phyloP scores from a whole-genome alignment of 2,797 vertebrate genomes.

The Alexandromys oeconomus region DNA sequence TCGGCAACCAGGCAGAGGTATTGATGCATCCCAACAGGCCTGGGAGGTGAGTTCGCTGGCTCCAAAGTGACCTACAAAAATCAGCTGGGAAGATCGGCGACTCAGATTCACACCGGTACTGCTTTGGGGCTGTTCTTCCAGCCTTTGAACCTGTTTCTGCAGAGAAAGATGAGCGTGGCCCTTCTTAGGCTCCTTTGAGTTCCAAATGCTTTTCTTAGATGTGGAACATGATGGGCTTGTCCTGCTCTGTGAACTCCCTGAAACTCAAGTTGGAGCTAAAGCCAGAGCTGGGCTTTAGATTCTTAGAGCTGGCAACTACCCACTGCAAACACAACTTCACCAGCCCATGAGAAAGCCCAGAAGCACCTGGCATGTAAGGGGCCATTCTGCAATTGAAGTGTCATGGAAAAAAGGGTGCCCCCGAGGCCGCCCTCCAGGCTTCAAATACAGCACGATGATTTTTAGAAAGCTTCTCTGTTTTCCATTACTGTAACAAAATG shows the following conservation, averaged over 20 bases:
- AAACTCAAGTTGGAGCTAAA: neutral
- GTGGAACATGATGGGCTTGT: neutral
- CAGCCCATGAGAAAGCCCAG: neutral
- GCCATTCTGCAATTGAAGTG: neutral
- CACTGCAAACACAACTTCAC: neutral
- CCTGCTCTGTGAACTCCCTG: neutral
- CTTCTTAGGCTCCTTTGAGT: neutral
- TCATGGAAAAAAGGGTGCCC: neutral
- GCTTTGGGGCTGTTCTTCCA: neutral
- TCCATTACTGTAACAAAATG: neutral
- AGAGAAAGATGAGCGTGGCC: neutral
- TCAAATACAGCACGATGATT: neutral
- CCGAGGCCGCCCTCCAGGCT: neutral
- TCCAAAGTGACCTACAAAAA: neutral
- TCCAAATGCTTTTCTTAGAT: conserved; percentile 1
- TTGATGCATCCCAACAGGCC: neutral
- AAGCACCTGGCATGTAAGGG: neutral
- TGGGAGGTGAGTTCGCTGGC: neutral
- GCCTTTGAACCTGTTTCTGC: neutral
- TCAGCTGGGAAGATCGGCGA: neutral
- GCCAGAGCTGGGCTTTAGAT: neutral
- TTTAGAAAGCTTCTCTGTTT: neutral
- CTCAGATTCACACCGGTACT: neutral
- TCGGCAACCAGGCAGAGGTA: neutral
- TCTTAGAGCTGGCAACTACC: neutral